Evolutionary conservation across 2,113 vertebrate species (phyloP).

Genomic region (Glaucidium brasilianum): DNA sequence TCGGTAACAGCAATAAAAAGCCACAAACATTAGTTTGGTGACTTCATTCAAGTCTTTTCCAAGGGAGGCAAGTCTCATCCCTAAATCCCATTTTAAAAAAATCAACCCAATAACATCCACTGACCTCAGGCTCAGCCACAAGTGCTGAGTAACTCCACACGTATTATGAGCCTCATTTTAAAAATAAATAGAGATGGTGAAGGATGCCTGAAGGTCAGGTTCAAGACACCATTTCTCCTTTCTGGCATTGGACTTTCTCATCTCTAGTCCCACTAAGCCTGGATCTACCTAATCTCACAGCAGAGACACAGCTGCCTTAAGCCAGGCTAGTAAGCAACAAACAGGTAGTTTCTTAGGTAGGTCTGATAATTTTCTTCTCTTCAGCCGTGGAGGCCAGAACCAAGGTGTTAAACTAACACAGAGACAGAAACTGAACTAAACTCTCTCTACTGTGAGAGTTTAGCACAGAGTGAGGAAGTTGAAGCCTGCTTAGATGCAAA

Average conservation of each 20-base stretch:
- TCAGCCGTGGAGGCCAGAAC: neutral
- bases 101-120: neutral
- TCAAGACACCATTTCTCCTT: neutral
- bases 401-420: accelerated
- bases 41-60: neutral
- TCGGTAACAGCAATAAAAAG: neutral
- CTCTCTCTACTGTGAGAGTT: accelerated
- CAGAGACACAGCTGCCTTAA: neutral
- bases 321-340: neutral
- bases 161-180: neutral
- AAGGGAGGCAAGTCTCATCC: neutral
- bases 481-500: neutral
- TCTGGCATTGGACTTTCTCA: accelerated
- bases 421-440: neutral
- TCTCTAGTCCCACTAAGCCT: neutral
- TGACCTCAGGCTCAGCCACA: neutral
- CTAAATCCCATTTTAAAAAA: neutral
- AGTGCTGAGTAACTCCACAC: neutral
- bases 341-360: no score
- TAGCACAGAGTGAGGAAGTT: accelerated
- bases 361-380: neutral
- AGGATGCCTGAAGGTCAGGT: no score
- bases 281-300: no score
- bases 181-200: neutral
- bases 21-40: neutral